Evolutionary conservation across 1,140 invertebrate genomes (phyloP), one percentile per base, ranked within the genome.

Genomic region (Battus philenor): DNA sequence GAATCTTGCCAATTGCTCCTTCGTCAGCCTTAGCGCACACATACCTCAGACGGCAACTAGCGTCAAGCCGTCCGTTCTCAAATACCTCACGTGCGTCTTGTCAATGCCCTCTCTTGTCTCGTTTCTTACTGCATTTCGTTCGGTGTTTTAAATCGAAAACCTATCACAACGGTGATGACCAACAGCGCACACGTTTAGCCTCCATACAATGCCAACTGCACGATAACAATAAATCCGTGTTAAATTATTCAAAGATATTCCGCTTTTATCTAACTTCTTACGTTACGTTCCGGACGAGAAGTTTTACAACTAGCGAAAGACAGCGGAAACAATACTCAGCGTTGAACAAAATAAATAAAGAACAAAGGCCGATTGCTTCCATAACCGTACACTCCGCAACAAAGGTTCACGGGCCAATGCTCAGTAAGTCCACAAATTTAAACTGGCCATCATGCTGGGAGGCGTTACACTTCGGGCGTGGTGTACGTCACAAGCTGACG

Each of bases 341-440:
- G 4, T 27, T 26, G 22, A 12, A 26, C 38, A 41, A 27, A 41
- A 41, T 29, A 29, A 41, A 41, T 41, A 41, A 17, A 27, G 24
- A 41, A 41, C 38, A 41, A 41, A 29, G 38, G 22, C 36, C 36
- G 24, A 27, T 27, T 10, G 33, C 33, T 9, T 36, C 33, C 17
- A 36, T 36, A 36, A 36, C 33, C 33, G 33, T 36, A 36, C 17
- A 41, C 24, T 26, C 26, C 38, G 29, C 4, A 27, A 26, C 36
- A 26, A 39, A 24, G 36, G 22, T 39, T 41, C 24, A 27, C 38
- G 38, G 38, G 24, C 38, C 22, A 41, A 41, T 29, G 38, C 26
- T 41, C 24, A 29, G 13, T 41, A 41, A 41, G 38, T 41, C 38
- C 38, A 41, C 38, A 41, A 41, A 29, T 41, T 41, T 41, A 41